A percentile compares a stretch with the other conserved stretches of the same genome.
phyloP scores from a whole-genome alignment of 1,140 invertebrate genomes.

The Drosophila kikkawai region DNA sequence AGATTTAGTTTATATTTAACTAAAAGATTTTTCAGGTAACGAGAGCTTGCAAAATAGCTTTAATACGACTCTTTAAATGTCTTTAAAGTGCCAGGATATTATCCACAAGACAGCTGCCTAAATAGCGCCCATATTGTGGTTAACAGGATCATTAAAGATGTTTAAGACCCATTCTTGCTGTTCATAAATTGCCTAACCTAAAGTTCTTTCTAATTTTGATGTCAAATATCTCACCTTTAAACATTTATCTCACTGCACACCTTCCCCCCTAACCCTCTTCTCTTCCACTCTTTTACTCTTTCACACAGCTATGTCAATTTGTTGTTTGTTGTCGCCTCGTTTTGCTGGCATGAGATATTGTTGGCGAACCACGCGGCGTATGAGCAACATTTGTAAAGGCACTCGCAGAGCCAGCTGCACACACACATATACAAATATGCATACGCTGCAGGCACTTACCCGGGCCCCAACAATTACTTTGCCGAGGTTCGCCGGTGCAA shows the following conservation, averaged over 20 bases:
- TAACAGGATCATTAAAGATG: background rate
- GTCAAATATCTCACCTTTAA: background rate
- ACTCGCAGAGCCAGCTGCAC: conserved; percentile 26
- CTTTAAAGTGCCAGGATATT: background rate
- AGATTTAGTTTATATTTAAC: background rate
- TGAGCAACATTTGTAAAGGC: conserved; percentile 39
- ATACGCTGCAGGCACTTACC: conserved; percentile 29
- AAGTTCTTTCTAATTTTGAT: background rate
- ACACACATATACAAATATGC: conserved; percentile 24
- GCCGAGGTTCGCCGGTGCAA: conserved; percentile 22
- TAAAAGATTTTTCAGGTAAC: accelerated
- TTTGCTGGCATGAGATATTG: conserved; percentile 24
- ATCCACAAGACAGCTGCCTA: background rate
- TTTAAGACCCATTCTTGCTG: background rate
- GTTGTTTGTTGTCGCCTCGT: conserved; percentile 38
- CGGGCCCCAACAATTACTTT: conserved; percentile 30
- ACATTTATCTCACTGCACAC: conserved; percentile 1
- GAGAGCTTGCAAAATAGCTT: no score
- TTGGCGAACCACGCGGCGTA: conserved; percentile 31
- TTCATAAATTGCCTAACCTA: background rate
- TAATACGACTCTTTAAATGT: no score
- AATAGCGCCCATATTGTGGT: background rate
- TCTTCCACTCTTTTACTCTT: background rate
- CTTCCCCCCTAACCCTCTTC: no score
- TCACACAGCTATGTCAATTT: conserved; percentile 41